A percentile compares a stretch with the other conserved stretches of the same genome.
Evolutionary conservation across 2,888 invertebrate genomes (phyloP).

Genomic region (Diachrysia chrysitis): DNA sequence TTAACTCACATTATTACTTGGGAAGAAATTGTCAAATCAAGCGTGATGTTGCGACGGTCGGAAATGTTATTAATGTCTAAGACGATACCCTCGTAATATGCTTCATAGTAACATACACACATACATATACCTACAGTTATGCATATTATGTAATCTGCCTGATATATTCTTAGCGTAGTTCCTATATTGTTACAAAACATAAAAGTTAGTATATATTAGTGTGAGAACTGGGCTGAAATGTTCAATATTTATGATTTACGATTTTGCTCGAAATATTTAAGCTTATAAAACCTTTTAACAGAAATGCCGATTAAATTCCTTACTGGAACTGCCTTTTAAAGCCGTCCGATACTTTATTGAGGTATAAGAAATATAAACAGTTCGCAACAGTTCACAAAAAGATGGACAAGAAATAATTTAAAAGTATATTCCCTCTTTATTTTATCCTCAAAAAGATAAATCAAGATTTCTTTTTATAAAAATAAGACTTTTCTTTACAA

Average conservation of each 20-base stretch:
- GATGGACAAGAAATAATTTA: not conserved
- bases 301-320: not conserved
- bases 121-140: not conserved
- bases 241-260: not conserved
- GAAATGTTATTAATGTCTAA: constrained; percentile 16
- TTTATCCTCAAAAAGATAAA: not conserved
- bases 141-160: not conserved
- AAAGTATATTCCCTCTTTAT: not conserved
- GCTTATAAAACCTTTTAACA: not conserved
- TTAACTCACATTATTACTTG: not conserved
- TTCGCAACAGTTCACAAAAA: not conserved
- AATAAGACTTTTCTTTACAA: not conserved
- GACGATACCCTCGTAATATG: not conserved
- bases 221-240: not conserved
- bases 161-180: not conserved
- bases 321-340: not conserved
- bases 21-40: not conserved
- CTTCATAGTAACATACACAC: not conserved
- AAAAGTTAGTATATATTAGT: not conserved
- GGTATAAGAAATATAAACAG: not conserved
- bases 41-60: constrained; percentile 11
- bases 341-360: not conserved
- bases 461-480: not conserved
- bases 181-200: not conserved
- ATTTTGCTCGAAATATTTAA: not conserved